These are phyloP conservation scores for Hypotaenidia philippensis DNA, from an alignment of 2,797 vertebrate species.

Conservation along the genomic window DNA sequence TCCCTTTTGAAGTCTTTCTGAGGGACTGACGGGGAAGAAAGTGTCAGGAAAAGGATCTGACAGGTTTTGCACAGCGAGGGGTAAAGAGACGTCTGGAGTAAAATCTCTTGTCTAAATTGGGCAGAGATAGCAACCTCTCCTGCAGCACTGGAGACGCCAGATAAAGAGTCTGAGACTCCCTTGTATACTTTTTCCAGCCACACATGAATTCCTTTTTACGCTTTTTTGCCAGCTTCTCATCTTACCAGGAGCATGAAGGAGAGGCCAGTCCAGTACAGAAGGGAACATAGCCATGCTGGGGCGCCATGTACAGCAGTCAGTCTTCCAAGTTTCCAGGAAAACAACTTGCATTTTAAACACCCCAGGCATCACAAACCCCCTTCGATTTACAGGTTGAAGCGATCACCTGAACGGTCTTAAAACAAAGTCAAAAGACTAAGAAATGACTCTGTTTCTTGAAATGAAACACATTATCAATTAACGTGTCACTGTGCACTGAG, in stretches of 20 bases:
- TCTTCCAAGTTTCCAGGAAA: neutral
- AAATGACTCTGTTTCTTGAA: neutral
- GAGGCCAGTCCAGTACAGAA: neutral
- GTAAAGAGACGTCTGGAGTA: neutral
- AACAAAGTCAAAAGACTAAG: neutral
- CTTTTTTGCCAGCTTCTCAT: slow-evolving; percentile 37
- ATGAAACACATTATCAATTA: neutral
- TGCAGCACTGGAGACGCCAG: slow-evolving; percentile 6
- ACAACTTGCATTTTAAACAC: neutral
- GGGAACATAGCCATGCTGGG: neutral
- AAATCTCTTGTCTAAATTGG: slow-evolving; percentile 29
- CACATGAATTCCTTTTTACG: neutral
- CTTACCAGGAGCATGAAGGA: slow-evolving; percentile 13
- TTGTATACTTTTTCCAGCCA: slow-evolving; percentile 44
- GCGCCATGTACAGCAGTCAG: neutral
- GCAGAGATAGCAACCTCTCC: slow-evolving; percentile 49
- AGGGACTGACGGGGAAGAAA: slow-evolving; percentile 10
- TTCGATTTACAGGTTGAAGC: neutral
- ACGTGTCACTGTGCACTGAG: neutral
- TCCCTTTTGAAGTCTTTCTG: slow-evolving; percentile 66
- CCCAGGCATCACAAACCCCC: neutral
- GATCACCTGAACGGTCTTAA: neutral
- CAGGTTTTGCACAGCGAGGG: slow-evolving; percentile 47
- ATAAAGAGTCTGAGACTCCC: slow-evolving; percentile 28
- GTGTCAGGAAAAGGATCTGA: slow-evolving; percentile 68